phyloP scores from a whole-genome alignment of 2,797 vertebrate genomes.

The Melanotaenia boesemani region DNA sequence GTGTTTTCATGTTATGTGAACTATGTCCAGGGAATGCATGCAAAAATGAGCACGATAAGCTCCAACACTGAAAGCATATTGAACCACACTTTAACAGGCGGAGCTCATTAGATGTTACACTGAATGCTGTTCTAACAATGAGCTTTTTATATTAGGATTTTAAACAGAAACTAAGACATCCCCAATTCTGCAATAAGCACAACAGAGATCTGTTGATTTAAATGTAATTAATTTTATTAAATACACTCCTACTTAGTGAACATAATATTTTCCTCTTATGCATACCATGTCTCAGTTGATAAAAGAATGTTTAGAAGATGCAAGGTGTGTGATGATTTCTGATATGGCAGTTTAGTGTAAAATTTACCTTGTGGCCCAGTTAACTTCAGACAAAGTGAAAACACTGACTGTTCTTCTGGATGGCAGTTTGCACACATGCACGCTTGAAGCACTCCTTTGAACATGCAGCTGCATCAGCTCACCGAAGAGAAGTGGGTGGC shows the following conservation, averaged over 20 bases:
- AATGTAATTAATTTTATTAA: background rate
- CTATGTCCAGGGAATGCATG: no score
- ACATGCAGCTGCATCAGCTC: constrained; percentile 34
- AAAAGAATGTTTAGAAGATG: background rate
- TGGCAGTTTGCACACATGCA: constrained; percentile 31
- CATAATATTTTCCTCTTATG: background rate
- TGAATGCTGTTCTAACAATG: no score
- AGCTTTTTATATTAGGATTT: no score
- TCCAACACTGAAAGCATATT: no score
- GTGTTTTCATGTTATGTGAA: no score
- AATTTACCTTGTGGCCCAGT: background rate
- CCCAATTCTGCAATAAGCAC: no score
- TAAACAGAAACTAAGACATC: no score
- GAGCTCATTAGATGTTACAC: no score
- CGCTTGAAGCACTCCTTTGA: constrained; percentile 32
- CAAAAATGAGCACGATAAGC: no score
- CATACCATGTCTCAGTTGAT: background rate
- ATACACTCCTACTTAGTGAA: background rate
- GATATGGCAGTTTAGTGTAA: background rate
- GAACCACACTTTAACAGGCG: no score
- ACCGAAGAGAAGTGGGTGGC: constrained; percentile 31
- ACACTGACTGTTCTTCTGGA: constrained; percentile 18
- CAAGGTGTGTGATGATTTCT: background rate
- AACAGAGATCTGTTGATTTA: background rate
- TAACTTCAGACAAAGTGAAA: constrained; percentile 1